Evolutionary conservation across 1,140 invertebrate species (phyloP).

Genomic region (Ostrea denselamellosa): DNA sequence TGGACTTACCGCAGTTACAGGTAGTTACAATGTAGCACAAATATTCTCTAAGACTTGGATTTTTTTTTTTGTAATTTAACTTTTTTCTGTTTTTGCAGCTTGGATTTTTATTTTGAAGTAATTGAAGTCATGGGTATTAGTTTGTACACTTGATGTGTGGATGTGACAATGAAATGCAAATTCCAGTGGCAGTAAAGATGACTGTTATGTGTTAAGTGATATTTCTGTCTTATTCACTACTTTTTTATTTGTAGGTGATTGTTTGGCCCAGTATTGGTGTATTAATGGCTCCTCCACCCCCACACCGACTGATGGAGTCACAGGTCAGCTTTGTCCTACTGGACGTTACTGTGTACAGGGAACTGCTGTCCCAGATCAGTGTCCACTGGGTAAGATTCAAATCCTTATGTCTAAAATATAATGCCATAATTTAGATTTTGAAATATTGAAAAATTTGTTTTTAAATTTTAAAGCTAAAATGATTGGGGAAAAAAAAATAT

Average conservation of each 20-base stretch:
- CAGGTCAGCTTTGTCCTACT: constrained; percentile 71
- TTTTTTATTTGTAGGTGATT: constrained; percentile 65
- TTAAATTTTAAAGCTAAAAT: no score
- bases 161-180: no score
- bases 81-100: no score
- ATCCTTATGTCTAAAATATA: background rate
- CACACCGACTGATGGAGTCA: constrained; percentile 73
- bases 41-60: no score
- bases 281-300: constrained; percentile 70
- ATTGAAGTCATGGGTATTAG: no score
- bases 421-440: background rate
- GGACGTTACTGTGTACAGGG: constrained; percentile 72
- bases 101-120: no score
- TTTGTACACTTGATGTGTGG: no score
- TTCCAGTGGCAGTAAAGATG: no score
- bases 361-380: constrained; percentile 66
- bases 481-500: no score
- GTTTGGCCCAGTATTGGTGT: constrained; percentile 73
- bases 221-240: background rate
- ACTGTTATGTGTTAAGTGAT: background rate
- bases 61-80: no score
- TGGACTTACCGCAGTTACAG: constrained; percentile 64
- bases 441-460: no score
- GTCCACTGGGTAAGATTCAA: constrained; percentile 63
- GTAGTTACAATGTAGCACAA: background rate